Base-by-base conservation (phyloP, 1,140 invertebrate genomes). In the Hydropsyche tenuis region DNA sequence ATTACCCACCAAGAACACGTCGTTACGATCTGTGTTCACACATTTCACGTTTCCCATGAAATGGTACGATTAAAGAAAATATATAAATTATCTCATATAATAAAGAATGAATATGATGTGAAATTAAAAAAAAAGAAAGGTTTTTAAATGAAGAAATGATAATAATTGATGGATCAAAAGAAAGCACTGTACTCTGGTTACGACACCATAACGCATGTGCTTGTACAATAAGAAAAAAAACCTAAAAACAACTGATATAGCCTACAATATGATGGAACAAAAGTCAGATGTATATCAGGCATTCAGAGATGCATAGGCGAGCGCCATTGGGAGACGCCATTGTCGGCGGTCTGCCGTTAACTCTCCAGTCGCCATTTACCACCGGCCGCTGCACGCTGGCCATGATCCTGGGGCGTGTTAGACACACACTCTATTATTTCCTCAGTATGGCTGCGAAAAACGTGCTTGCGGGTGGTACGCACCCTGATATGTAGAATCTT, bases 401-500 rank as follows among this genome's bases (percentile, higher is more conserved):
- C 53, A 69, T 60, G 14, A 65, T 65, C 65, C 63, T 68, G 64
- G 51, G 63, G 64, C 72, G 72, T 60, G 72, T 72, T 18, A 30
- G 22, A 64, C 64, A 56, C 69, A 68, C 25, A 43, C 30, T 27
- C 45, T 18, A 18, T 43, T 14, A 60, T 20, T 5, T 16, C 81
- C 85, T 89, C 88, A 89, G 83, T 89, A 89, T 22, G 85, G 85
- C 81, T 89, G 88, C 75, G 85, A 86, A 80, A 86, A 87, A 76
- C 88, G 87, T 80, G 86, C 87, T 78, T 87, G 87, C 79, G 87
- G 87, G 77, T 88, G 87, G 78, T 88, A 89, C 73, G 88, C 87
- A 77, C 88, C 92, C 84, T 96, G 94, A 85, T 96, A 97, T 74
- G 93, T 95, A 7, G 94, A 96, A 85, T 98, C 96, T 85, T 98